Conservation (phyloP, 2,888 invertebrate genomes). For the Embidobia sp. region DNA sequence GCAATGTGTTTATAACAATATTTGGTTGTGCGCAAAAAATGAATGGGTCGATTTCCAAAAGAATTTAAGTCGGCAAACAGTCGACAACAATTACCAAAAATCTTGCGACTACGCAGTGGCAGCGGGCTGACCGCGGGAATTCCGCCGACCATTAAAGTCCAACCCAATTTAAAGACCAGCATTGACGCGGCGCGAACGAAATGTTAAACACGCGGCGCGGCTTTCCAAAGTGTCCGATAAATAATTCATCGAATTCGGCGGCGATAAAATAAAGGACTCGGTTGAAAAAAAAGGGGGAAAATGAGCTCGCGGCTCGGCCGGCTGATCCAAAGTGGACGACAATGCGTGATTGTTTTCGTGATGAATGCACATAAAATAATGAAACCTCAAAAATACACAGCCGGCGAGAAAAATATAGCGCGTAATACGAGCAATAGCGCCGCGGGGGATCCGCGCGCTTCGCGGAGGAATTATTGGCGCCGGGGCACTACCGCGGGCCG, state of each 20-base stretch:
- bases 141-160: slow-evolving; percentile 28
- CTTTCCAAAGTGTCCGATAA: slow-evolving; percentile 37
- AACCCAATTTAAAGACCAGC: slow-evolving; percentile 33
- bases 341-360: slow-evolving; percentile 74
- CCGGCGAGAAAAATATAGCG: slow-evolving; percentile 71
- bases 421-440: slow-evolving; percentile 76
- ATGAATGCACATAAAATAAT: slow-evolving; percentile 79
- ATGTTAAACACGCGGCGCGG: slow-evolving; percentile 42
- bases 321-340: slow-evolving; percentile 62
- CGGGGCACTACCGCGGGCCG: slow-evolving; percentile 4
- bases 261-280: slow-evolving; percentile 45
- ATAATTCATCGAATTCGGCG: slow-evolving; percentile 57
- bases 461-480: slow-evolving; percentile 69
- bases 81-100: no score
- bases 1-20: no score
- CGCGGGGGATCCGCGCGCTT: slow-evolving; percentile 73
- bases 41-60: no score
- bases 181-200: slow-evolving; percentile 47
- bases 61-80: no score
- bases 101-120: no score
- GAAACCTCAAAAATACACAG: slow-evolving; percentile 74
- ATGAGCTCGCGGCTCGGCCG: slow-evolving; percentile 24
- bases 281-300: neutral
- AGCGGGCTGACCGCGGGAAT: no score
- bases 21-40: no score